Evolutionary conservation across 2,113 vertebrate species (phyloP), one percentile per base, ranked within the genome.

Genomic region (Silurus meridionalis): DNA sequence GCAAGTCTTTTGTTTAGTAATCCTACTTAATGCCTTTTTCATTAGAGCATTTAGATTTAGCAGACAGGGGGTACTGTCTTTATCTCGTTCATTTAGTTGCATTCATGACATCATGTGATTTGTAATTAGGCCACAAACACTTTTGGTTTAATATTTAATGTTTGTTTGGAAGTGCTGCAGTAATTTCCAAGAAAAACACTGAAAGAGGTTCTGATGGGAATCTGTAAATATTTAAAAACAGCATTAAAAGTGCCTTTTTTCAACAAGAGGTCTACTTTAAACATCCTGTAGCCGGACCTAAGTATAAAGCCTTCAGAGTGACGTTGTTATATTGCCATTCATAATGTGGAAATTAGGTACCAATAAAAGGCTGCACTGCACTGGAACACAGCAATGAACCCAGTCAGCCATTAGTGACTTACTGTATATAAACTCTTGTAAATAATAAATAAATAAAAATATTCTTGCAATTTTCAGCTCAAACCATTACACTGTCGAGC

Each of bases 111-210:
- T 67, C 69, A 25, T 55, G 21, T 23, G 19, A 78, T 89, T 87
- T 87, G 63, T 63, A 78, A 82, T 85, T 37, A 52, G 37, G 67
- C 86, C 66, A 81, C 60, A 82, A 82, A 77, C 60, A 61, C 83
- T 55, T 37, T 55, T 52, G 14, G 66, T 67, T 87, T 55, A 89
- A 87, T 87, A 89, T 87, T 82, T 87, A 85, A 89, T 82, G 78
- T 79, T 78, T 53, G 63, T 85, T 66, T 72, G 71, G 5, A 81
- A 75, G 63, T 58, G 74, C 72, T 21, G 28, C 78, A 69, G 52
- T 72, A 84, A 80, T 72, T 82, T 85, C 67, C 85, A 87, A 57
- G 19, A 85, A 86, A 86, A n/a, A 8, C 79, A 80, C 82, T 82
- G 64, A 21, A 84, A 63, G 23, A 8, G 72, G 58, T 83, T 46